Base-by-base conservation (phyloP, 2,797 vertebrate species). In the Thripadectes ignobilis region DNA sequence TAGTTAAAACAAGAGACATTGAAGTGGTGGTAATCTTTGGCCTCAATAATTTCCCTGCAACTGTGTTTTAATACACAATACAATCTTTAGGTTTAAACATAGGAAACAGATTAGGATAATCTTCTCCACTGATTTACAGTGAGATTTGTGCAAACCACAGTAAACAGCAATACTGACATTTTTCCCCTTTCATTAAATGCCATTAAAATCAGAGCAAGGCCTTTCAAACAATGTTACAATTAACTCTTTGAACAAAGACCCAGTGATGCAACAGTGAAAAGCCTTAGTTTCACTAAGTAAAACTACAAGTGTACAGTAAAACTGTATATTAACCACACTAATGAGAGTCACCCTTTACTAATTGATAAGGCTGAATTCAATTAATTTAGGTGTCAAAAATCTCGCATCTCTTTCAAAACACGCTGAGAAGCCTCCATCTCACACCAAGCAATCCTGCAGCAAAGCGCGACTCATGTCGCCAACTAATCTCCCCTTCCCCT, bases 81-180 rank as follows among this genome's bases (percentile, higher is more conserved):
- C 32, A 87, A 84, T 71, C 34, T 83, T 94, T 21, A 67, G 59
- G 52, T 87, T 90, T 87, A 88, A 94, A 85, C 1, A 4, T 8
- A 89, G 54, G 55, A 66, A 83, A 72, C 15, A 26, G 73, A 86
- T 93, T 86, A 93, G 34, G 29, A 72, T 89, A 93, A 96, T 90
- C 80, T 92, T 78, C 45, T 52, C 57, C 2, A 4, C 10, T 38
- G 77, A 86, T 85, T 85, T 63, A 80, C 8, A 65, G 65, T 12
- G 24, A 81, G 55, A 90, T 85, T 55, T 12, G 5, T 75, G 48
- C 51, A 89, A 89, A 79, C 43, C 77, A 80, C 71, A 77, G 38
- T 82, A 85, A 92, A 93, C n/a, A 95, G 68, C 6, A 54, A 61
- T 18, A 90, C 24, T 43, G 38, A 27, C 23, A 15, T 61, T 49